A percentile compares a stretch with the other conserved stretches of the same genome.
These are phyloP conservation scores for Rhadina sibilatrix DNA, from an alignment of 2,113 vertebrate species.

Conservation along the genomic window DNA sequence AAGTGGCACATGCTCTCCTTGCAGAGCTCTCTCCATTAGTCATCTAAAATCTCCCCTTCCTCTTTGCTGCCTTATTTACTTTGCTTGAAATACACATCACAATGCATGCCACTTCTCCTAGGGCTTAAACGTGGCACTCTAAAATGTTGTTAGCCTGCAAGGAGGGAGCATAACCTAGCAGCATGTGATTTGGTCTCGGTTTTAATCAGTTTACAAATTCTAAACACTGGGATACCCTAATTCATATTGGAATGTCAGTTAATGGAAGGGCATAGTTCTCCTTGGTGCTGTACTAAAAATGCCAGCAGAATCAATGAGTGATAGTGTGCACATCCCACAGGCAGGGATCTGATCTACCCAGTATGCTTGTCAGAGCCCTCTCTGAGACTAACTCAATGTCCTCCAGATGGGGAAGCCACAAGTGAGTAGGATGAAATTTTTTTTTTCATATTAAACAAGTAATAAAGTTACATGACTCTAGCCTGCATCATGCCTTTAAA, in stretches of 20 bases:
- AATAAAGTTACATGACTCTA: background rate
- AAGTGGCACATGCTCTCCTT: background rate
- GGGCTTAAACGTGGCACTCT: background rate
- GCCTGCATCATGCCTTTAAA: background rate
- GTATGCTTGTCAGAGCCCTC: background rate
- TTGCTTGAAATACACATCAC: background rate
- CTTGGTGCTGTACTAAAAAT: background rate
- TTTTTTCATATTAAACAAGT: slow-evolving; percentile 38
- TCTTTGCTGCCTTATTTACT: background rate
- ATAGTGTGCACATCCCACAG: background rate
- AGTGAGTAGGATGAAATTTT: background rate
- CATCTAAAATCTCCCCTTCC: background rate
- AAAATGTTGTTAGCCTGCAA: background rate
- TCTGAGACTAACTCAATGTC: background rate
- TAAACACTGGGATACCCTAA: background rate
- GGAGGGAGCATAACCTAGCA: background rate
- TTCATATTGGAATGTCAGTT: background rate
- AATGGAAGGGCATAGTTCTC: background rate
- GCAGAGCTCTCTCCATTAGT: background rate
- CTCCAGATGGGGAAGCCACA: slow-evolving; percentile 45
- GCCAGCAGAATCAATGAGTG: background rate
- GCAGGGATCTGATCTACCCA: background rate
- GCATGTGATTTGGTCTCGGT: background rate
- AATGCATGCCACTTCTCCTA: background rate
- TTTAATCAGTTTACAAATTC: background rate